A percentile compares a stretch with the other conserved stretches of the same genome.
phyloP scores from a whole-genome alignment of 2,113 vertebrate species.

The Zingel zingel region DNA sequence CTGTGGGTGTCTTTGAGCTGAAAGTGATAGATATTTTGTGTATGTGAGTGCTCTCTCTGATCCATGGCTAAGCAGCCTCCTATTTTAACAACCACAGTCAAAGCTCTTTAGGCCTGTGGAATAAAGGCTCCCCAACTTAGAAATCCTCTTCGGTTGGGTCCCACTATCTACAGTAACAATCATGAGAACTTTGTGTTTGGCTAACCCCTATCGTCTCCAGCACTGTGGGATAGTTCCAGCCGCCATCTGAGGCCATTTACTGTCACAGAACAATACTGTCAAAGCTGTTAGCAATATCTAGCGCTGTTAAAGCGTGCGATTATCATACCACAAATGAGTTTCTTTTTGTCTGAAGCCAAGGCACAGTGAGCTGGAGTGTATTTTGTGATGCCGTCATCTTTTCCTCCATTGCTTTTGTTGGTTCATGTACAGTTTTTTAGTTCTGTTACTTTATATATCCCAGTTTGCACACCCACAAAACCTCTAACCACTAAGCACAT shows the following conservation, averaged over 20 bases:
- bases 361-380: constrained; percentile 31
- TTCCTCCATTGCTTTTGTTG: constrained; percentile 46
- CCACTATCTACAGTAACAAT: constrained; percentile 58
- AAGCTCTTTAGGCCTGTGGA: constrained; percentile 58
- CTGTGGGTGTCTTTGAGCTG: constrained; percentile 35
- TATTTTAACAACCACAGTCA: constrained; percentile 57
- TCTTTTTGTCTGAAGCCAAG: constrained; percentile 26
- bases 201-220: constrained; percentile 43
- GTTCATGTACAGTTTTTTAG: constrained; percentile 39
- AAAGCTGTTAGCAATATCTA: constrained; percentile 42
- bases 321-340: constrained; percentile 57
- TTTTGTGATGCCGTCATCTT: constrained; percentile 54
- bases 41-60: constrained; percentile 41
- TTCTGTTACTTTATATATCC: constrained; percentile 51
- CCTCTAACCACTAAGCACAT: constrained; percentile 31
- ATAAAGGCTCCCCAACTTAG: constrained; percentile 51
- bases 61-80: constrained; percentile 52
- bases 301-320: constrained; percentile 56
- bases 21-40: constrained; percentile 60
- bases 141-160: constrained; percentile 49
- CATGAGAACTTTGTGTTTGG: constrained; percentile 65
- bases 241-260: constrained; percentile 37
- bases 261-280: constrained; percentile 49
- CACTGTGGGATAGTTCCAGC: constrained; percentile 19
- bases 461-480: constrained; percentile 44